A percentile compares a stretch with the other conserved stretches of the same genome.
Evolutionary conservation across 2,797 vertebrate genomes (phyloP).

Genomic region (Gymnothorax javanicus): DNA sequence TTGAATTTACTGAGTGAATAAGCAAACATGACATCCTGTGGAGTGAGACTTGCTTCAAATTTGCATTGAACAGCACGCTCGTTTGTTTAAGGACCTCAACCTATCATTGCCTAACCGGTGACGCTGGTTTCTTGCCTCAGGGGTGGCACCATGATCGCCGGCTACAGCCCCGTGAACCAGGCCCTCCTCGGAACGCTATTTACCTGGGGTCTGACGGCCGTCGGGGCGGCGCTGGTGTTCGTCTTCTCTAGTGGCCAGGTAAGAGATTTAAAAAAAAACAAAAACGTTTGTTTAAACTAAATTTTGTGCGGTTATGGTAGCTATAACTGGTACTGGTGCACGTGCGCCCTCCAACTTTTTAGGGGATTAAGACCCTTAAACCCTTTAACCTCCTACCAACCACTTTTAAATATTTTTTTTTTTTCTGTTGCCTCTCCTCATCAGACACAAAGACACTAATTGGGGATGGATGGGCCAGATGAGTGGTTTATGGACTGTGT

Average conservation of each 20-base stretch:
- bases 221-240: constrained; percentile 88
- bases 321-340: constrained; percentile 30
- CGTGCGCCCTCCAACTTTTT: neutral
- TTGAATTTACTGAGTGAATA: neutral
- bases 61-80: neutral
- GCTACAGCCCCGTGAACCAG: constrained; percentile 79
- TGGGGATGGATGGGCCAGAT: too few relatives aligned
- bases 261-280: constrained; percentile 10
- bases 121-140: constrained; percentile 34
- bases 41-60: neutral
- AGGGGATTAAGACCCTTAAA: neutral
- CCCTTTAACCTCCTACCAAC: neutral
- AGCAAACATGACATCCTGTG: neutral
- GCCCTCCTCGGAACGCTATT: constrained; percentile 87
- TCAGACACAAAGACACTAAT: neutral
- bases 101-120: neutral
- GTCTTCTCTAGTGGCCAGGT: constrained; percentile 89
- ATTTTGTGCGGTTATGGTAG: constrained; percentile 16
- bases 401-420: neutral
- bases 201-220: constrained; percentile 92
- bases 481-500: too few relatives aligned
- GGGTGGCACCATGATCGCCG: constrained; percentile 80
- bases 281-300: neutral
- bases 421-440: neutral
- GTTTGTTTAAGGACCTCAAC: neutral